Base-by-base conservation (phyloP, 2,888 invertebrate species). In the Drosophila formosana region DNA sequence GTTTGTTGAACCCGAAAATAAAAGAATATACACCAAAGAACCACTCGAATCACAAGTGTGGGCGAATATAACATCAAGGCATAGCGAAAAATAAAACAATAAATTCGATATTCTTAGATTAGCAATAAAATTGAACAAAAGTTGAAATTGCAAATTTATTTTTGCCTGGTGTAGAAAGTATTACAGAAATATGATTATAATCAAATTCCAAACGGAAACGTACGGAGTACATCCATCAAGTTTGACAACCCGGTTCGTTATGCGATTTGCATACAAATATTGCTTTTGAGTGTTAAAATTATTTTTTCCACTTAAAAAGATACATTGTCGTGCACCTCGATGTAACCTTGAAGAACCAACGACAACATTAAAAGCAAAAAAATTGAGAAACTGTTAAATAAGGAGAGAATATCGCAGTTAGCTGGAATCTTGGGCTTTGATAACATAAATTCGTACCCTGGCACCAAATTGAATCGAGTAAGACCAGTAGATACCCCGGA, bases 1-100 rank as follows among this genome's bases (percentile, higher is more conserved):
- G 78, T 70, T 73, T 70, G 41, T 66, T 73, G 76, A 78, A 73
- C 78, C 55, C 34, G 7, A n/a, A 18, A 1, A 52, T 18, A 8
- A 28, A 37, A 18, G 18, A 4, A 52, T 18, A 6, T 18, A 18
- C 11, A 5, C 9, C 3, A 50, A 55, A 37, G 4, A 5, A 32
- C 7, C 26, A 45, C 9, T 5, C 26, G 2, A 8, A 3, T 34
- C 8, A 55, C 3, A 8, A 11, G 43, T 8, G 23, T 37, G 18
- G 65, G 60, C 52, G 65, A 65, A 18, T 13, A 45, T 9, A 45
- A 28, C 23, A 8, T 11, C 55, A 55, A 56, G 13, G 32, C 5
- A n/a, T 7, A 18, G 43, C n/a, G 3, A 47, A 26, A 56, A 34
- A 34, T n/a, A 34, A n/a, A 4, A 11, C 23, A 34, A 49, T 13